phyloP scores from a whole-genome alignment of 2,888 invertebrate species.

The Campaea margaritaria region DNA sequence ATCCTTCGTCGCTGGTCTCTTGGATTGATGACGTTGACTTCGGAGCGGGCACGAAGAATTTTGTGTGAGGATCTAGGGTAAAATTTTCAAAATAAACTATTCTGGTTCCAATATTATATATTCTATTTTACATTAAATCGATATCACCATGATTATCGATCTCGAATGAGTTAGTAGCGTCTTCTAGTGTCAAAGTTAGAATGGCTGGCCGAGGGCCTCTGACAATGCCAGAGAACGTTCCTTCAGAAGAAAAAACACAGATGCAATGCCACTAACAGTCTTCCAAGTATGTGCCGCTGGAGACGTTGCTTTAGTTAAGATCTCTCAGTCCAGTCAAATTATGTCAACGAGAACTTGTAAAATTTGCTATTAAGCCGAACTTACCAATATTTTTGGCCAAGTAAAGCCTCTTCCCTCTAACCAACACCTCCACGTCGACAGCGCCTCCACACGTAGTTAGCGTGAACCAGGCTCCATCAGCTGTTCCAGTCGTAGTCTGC shows the following conservation, averaged over 20 bases:
- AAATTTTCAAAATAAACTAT: not conserved
- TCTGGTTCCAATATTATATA: not conserved
- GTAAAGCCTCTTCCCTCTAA: slow-evolving; percentile 68
- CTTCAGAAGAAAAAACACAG: too few relatives aligned
- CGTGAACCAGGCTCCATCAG: slow-evolving; percentile 72
- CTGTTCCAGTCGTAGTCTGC: slow-evolving; percentile 61
- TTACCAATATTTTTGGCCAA: slow-evolving; percentile 69
- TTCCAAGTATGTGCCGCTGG: too few relatives aligned
- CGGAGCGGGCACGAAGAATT: slow-evolving; percentile 74
- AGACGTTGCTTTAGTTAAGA: too few relatives aligned
- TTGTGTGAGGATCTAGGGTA: slow-evolving; percentile 65
- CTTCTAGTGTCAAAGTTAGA: too few relatives aligned
- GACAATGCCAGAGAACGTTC: too few relatives aligned
- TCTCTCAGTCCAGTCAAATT: too few relatives aligned
- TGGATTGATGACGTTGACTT: slow-evolving; percentile 67
- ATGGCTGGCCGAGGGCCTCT: too few relatives aligned
- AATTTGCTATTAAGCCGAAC: not conserved
- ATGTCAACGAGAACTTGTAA: too few relatives aligned
- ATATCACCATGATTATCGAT: too few relatives aligned
- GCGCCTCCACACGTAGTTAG: slow-evolving; percentile 73
- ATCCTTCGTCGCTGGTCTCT: slow-evolving; percentile 77
- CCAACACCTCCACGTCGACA: slow-evolving; percentile 72
- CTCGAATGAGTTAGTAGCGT: too few relatives aligned
- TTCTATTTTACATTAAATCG: too few relatives aligned
- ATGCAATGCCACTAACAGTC: too few relatives aligned